Conservation (phyloP, 2,113 vertebrate species). For the Empidonax alnorum region DNA sequence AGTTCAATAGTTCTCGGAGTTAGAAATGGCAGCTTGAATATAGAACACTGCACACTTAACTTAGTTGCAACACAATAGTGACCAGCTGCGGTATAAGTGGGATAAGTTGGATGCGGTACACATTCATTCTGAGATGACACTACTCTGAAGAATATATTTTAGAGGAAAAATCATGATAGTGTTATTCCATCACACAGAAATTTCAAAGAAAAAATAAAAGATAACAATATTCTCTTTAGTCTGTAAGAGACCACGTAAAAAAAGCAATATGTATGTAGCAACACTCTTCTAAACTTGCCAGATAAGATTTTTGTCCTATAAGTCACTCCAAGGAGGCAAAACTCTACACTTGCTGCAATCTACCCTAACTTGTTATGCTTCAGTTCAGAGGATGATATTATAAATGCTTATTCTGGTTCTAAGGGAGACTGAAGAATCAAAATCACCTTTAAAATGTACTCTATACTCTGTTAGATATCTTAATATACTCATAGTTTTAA, state of each 20-base stretch:
- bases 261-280: not conserved
- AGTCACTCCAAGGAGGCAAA: not conserved
- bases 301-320: not conserved
- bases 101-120: not conserved
- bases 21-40: not conserved
- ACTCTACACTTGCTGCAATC: not conserved
- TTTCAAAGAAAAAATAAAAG: not conserved
- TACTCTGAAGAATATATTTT: not conserved
- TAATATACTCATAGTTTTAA: not conserved
- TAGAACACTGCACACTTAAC: not conserved
- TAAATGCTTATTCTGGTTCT: not conserved
- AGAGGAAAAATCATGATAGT: not conserved
- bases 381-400: not conserved
- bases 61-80: not conserved
- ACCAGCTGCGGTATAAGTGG: not conserved
- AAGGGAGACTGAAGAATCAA: not conserved
- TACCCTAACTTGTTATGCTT: not conserved
- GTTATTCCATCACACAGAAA: not conserved
- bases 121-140: not conserved
- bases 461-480: not conserved
- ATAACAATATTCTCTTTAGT: not conserved
- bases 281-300: not conserved
- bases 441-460: not conserved
- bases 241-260: not conserved
- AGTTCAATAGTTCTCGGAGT: not conserved